Evolutionary conservation across 1,140 invertebrate genomes (phyloP), one percentile per base, ranked within the genome.

Genomic region (Vollenhovia emeryi): DNA sequence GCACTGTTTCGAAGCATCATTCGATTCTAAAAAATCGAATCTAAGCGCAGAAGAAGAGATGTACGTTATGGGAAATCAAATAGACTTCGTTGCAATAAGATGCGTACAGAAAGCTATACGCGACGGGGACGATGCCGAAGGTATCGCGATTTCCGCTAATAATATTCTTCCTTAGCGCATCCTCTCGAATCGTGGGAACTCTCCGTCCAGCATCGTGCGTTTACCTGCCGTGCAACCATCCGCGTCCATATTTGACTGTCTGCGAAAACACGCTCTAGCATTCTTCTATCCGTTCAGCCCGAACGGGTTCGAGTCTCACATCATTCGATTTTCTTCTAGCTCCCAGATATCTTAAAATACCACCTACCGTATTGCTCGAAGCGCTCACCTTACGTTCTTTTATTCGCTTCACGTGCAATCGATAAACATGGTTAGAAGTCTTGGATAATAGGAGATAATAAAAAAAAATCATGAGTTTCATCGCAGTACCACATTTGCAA

Each of bases 121-220:
- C 71, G 50, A 73, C 9, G 7, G 15, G 36, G 13, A 57, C 11
- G 2, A 33, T 18, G 33, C 33, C 18, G 21, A 57, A 59, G 55
- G 33, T 21, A 33, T 11, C 18, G 50, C 21, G 33, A 74, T 74
- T 74, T 74, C 30, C 64, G 73, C 45, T 50, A 73, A 62, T 48
- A 71, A 57, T 45, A 59, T 45, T 36, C 36, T 59, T 57, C 30
- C 36, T 9, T 30, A 68, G 8, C 33, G 3, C 30, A 57, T 79
- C 71, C 60, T 48, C 33, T 50, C 60, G 11, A 60, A 21, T 55
- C 75, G 64, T 87, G 76, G 43, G 85, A 87, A 87, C 68, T 55
- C 66, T 79, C 57, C 36, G 33, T 50, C 40, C 86, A 43, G 85
- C 43, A 82, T 74, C 75, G 68, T 82, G 82, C 86, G 57, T 87